Percentiles rank a stretch among this genome's conserved stretches.
These are phyloP conservation scores for Pangasius sanitwongsei DNA, from an alignment of 2,797 vertebrate genomes.

Conservation along the genomic window DNA sequence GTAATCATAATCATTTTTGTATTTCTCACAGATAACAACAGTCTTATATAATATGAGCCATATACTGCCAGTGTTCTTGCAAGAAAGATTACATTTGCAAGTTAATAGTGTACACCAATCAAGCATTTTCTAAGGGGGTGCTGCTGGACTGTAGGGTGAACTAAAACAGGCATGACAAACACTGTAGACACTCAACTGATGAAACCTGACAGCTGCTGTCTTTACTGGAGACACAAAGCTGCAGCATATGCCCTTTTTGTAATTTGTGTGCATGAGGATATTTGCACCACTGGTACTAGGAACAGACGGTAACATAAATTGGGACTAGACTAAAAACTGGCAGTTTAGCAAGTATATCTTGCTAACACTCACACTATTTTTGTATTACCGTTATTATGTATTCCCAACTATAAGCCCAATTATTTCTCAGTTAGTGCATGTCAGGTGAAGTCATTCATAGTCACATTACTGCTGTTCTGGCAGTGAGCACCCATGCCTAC, in stretches of 20 bases:
- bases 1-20: neutral
- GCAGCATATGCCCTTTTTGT: conserved; percentile 42
- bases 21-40: neutral
- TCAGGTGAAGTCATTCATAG: conserved; percentile 30
- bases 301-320: conserved; percentile 11
- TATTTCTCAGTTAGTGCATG: conserved; percentile 13
- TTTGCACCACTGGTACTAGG: conserved; percentile 1
- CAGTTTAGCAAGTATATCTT: conserved; percentile 4
- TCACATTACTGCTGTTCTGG: conserved; percentile 5
- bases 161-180: neutral
- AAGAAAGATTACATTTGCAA: neutral
- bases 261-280: conserved; percentile 28
- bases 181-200: neutral
- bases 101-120: neutral
- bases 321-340: neutral
- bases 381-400: neutral
- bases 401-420: neutral
- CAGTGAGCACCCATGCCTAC: conserved; percentile 37
- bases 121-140: neutral
- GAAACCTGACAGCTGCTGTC: conserved; percentile 58
- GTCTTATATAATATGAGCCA: neutral
- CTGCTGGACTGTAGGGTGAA: neutral
- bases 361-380: neutral
- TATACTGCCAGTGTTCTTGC: neutral
- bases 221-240: conserved; percentile 53